These are phyloP conservation scores for Channa argus DNA, from an alignment of 2,113 vertebrate genomes.

Conservation along the genomic window DNA sequence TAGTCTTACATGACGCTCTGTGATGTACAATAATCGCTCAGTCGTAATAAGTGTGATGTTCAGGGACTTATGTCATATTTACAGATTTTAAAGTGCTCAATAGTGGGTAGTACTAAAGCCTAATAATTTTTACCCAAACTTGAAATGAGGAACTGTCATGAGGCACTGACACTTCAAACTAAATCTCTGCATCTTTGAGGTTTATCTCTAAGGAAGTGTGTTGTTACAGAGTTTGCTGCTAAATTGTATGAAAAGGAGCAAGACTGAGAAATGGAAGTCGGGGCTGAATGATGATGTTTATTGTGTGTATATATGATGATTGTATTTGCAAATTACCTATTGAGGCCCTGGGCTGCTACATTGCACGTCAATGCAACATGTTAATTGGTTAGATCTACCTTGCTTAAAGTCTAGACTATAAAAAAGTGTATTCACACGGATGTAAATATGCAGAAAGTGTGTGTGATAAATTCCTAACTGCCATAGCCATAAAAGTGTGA, in stretches of 20 bases:
- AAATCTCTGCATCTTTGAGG: conserved; percentile 15
- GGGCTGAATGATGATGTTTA: conserved; percentile 23
- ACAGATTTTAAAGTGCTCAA: conserved; percentile 15
- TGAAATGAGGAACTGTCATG: not conserved
- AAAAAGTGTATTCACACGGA: not conserved
- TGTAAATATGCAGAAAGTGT: not conserved
- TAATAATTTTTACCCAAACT: not conserved
- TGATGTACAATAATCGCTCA: conserved; percentile 52
- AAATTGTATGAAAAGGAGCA: conserved; percentile 15
- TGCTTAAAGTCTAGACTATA: not conserved
- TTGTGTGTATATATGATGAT: not conserved
- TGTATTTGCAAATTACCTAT: not conserved
- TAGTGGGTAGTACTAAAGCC: not conserved
- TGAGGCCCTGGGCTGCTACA: not conserved
- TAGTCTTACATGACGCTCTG: conserved; percentile 52
- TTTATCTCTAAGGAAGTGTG: conserved; percentile 39
- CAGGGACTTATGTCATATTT: conserved; percentile 28
- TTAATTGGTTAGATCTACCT: not conserved
- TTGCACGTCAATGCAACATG: not conserved
- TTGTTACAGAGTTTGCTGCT: conserved; percentile 29
- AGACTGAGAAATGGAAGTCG: conserved; percentile 3
- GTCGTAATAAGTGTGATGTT: conserved; percentile 42
- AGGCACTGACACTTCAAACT: not conserved
- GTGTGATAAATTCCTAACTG: conserved; percentile 1
- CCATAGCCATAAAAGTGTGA: conserved; percentile 32